Conservation (phyloP, 2,113 vertebrate species). For the Ornithorhynchus anatinus region DNA sequence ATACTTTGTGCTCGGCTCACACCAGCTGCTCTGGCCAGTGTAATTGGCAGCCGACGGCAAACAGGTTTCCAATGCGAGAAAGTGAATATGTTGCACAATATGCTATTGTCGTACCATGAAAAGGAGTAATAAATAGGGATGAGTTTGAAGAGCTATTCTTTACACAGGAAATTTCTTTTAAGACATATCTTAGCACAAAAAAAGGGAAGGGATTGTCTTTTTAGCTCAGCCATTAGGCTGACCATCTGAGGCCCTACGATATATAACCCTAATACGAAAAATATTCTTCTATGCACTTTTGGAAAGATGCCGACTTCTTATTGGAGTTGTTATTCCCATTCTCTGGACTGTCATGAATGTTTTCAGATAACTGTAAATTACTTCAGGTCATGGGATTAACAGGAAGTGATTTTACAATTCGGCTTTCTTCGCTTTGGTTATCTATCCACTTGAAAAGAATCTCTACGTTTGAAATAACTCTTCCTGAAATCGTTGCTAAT, state of each 20-base stretch:
- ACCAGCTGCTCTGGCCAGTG: conserved; percentile 65
- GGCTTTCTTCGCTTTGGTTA: no score
- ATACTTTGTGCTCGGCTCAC: conserved; percentile 36
- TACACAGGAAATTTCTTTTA: conserved; percentile 5
- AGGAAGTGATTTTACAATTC: not conserved
- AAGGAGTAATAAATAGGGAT: conserved; percentile 32
- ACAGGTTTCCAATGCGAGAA: conserved; percentile 22
- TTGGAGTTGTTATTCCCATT: not conserved
- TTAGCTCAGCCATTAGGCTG: not conserved
- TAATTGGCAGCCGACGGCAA: conserved; percentile 45
- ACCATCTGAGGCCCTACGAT: conserved; percentile 2
- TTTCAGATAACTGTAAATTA: conserved; percentile 6
- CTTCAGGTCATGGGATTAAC: not conserved
- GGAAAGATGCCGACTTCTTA: not conserved
- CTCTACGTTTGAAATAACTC: not conserved
- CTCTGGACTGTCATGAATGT: not conserved
- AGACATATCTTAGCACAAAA: not conserved
- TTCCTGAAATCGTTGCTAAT: not conserved
- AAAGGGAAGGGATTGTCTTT: not conserved
- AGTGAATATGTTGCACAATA: conserved; percentile 28
- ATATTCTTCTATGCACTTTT: not conserved
- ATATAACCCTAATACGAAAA: not conserved
- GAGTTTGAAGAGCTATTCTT: conserved; percentile 16
- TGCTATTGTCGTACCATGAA: conserved; percentile 41
- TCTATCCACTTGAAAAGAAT: no score